Percentiles rank a stretch among this genome's conserved stretches.
Evolutionary conservation across 2,797 vertebrate species (phyloP).

Genomic region (Hippopotamyrus pictus): DNA sequence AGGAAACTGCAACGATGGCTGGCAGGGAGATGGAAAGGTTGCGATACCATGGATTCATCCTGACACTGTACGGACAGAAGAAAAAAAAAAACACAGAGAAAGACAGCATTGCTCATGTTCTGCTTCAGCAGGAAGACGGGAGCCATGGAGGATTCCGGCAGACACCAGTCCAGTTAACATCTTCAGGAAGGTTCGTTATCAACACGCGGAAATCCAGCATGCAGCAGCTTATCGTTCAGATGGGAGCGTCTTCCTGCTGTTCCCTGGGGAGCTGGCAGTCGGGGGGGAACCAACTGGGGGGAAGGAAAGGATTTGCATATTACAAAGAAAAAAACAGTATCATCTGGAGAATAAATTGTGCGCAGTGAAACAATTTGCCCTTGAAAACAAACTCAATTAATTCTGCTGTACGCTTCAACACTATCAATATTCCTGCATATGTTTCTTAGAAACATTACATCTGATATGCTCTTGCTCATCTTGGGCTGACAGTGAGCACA

Average conservation of each 20-base stretch:
- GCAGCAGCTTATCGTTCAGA: constrained; percentile 31
- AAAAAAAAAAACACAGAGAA: not conserved
- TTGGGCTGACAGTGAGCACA: not conserved
- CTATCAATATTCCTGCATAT: constrained; percentile 29
- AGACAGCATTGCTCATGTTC: not conserved
- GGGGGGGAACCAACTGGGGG: constrained; percentile 33
- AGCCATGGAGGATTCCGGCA: constrained; percentile 29
- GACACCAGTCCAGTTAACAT: constrained; percentile 24
- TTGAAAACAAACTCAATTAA: constrained; percentile 32
- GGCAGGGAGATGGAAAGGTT: not conserved
- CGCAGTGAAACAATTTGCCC: constrained; percentile 32
- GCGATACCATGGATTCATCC: not conserved
- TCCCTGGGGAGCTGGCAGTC: constrained; percentile 16
- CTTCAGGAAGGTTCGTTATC: constrained; percentile 20
- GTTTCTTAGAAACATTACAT: constrained; percentile 17
- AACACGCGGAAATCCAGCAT: constrained; percentile 34
- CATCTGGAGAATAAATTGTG: constrained; percentile 20
- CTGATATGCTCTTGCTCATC: constrained; percentile 17
- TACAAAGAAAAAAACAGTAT: constrained; percentile 21
- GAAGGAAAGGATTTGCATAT: constrained; percentile 33
- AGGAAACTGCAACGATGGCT: not conserved
- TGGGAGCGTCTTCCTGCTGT: constrained; percentile 25
- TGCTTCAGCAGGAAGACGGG: constrained; percentile 2
- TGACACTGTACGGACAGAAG: not conserved
- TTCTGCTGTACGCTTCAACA: constrained; percentile 27